phyloP scores from a whole-genome alignment of 2,797 vertebrate species.

The Acipenser transmontanus region DNA sequence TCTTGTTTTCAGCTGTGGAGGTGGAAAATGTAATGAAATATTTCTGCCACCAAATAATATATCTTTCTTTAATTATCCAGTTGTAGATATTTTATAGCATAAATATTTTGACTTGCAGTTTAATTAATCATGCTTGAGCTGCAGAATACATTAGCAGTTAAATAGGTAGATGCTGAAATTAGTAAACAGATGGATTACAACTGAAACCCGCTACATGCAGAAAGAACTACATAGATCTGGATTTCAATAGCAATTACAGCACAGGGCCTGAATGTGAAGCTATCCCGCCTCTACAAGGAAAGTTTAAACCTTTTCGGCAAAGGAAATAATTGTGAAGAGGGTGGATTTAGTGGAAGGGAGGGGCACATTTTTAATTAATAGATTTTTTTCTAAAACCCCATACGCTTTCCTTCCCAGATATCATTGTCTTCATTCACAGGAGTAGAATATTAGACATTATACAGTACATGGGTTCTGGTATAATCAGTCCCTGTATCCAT shows the following conservation, averaged over 20 bases:
- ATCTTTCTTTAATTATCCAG: not conserved
- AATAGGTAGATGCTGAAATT: constrained; percentile 26
- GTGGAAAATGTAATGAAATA: constrained; percentile 2
- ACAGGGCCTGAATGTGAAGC: not conserved
- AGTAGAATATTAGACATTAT: no score
- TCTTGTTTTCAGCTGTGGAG: no score
- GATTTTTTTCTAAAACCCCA: no score
- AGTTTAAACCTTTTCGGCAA: not conserved
- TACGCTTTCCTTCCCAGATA: no score
- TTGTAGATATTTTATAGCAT: not conserved
- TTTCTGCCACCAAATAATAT: not conserved
- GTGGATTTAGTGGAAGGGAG: no score
- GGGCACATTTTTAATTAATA: no score
- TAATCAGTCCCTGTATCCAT: no score
- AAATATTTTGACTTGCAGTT: constrained; percentile 6
- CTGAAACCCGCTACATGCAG: constrained; percentile 47
- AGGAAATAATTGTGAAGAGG: not conserved
- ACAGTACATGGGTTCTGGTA: no score
- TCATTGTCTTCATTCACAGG: no score
- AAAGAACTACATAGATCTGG: constrained; percentile 20
- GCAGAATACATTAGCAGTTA: constrained; percentile 3
- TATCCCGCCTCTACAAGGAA: not conserved
- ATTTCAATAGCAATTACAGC: not conserved
- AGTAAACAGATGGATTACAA: constrained; percentile 56
- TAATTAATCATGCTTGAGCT: constrained; percentile 6